phyloP scores from a whole-genome alignment of 2,113 vertebrate species.

The Tenebrosternarchus preto region DNA sequence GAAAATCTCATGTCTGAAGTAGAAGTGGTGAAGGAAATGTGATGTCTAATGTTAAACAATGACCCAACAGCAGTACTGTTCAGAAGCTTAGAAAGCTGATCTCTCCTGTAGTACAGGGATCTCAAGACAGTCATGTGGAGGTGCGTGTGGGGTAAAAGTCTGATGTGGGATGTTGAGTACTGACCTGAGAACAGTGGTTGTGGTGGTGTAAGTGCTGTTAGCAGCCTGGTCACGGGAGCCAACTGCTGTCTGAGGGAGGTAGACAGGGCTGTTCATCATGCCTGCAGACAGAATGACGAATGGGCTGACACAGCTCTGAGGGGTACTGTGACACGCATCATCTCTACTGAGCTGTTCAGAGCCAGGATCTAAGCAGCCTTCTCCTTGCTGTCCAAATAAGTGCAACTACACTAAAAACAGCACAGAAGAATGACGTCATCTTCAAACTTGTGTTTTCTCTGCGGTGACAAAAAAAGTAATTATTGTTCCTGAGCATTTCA shows the following conservation, averaged over 20 bases:
- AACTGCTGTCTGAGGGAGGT: conserved; percentile 20
- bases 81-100: conserved; percentile 9
- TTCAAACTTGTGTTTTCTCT: not conserved
- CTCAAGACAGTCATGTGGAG: not conserved
- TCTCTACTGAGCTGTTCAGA: conserved; percentile 67
- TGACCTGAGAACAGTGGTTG: not conserved
- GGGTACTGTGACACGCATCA: conserved; percentile 73
- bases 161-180: conserved; percentile 18
- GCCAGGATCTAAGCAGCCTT: conserved; percentile 38
- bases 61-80: not conserved
- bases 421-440: conserved; percentile 20
- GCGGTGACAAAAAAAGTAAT: not conserved
- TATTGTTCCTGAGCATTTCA: not conserved
- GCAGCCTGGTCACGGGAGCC: conserved; percentile 3
- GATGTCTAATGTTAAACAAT: not conserved
- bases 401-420: conserved; percentile 15
- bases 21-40: not conserved
- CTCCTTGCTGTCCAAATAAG: conserved; percentile 40
- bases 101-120: not conserved
- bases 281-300: conserved; percentile 72
- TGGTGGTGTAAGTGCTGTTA: not conserved
- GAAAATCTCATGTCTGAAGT: no score
- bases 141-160: not conserved
- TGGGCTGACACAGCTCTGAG: conserved; percentile 68
- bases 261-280: conserved; percentile 73